Conservation (phyloP, 2,797 vertebrate genomes). For the Pogoniulus pusillus region DNA sequence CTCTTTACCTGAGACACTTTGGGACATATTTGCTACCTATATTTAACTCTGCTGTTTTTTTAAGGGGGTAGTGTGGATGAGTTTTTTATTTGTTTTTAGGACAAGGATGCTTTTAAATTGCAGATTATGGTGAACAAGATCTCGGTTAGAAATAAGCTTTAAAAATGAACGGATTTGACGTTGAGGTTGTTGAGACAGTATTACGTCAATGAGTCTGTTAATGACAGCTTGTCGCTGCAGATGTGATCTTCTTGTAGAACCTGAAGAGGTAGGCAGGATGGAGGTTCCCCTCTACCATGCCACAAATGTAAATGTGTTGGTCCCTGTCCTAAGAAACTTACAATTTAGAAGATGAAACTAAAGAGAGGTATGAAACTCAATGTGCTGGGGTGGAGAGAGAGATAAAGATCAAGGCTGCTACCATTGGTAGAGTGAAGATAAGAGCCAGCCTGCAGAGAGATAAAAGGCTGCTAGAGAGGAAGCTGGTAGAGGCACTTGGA, state of each 20-base stretch:
- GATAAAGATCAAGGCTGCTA: constrained; percentile 50
- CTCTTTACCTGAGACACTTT: background rate
- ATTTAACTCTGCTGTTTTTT: background rate
- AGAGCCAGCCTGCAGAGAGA: background rate
- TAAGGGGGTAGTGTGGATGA: background rate
- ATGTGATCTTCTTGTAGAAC: background rate
- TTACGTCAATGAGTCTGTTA: background rate
- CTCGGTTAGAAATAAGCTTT: background rate
- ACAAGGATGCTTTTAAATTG: background rate
- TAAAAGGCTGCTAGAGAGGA: constrained; percentile 26
- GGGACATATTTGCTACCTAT: background rate
- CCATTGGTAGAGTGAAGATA: constrained; percentile 23
- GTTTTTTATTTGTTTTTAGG: background rate
- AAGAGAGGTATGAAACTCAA: constrained; percentile 30
- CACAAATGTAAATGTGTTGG: background rate
- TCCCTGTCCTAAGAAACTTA: background rate
- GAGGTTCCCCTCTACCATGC: background rate
- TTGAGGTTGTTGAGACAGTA: background rate
- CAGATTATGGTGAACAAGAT: background rate
- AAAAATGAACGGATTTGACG: background rate
- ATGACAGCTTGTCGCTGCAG: background rate
- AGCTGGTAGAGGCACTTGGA: constrained; percentile 7
- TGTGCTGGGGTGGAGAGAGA: constrained; percentile 17
- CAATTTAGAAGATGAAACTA: constrained; percentile 16
- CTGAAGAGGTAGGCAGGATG: background rate